A percentile compares a stretch with the other conserved stretches of the same genome.
Evolutionary conservation across 2,797 vertebrate genomes (phyloP).

Genomic region (Cercopithecus petaurista): DNA sequence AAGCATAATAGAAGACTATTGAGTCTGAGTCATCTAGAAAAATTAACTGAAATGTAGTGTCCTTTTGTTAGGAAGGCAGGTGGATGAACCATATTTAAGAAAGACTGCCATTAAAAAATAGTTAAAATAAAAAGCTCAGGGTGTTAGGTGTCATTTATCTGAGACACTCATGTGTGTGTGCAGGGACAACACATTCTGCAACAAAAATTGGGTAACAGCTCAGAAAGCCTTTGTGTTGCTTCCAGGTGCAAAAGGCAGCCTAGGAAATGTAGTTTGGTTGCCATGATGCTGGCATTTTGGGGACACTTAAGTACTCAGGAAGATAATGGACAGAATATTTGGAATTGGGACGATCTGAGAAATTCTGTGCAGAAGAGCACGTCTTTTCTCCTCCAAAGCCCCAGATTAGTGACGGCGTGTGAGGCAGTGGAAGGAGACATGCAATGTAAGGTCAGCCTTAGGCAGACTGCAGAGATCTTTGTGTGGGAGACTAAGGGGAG

Average conservation of each 20-base stretch:
- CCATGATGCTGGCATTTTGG: neutral
- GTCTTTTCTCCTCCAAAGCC: neutral
- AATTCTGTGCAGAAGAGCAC: neutral
- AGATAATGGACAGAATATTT: neutral
- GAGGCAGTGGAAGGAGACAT: neutral
- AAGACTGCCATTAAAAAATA: neutral
- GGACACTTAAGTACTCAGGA: neutral
- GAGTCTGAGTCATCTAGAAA: neutral
- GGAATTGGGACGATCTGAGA: neutral
- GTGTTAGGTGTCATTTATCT: neutral
- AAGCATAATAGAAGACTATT: neutral
- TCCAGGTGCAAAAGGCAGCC: neutral
- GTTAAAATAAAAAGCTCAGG: neutral
- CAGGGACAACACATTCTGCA: neutral
- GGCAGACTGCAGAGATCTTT: neutral
- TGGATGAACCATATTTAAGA: neutral
- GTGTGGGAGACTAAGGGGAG: neutral
- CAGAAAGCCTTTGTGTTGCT: neutral
- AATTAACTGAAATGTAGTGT: neutral
- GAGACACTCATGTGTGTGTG: neutral
- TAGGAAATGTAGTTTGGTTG: neutral
- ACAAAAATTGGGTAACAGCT: neutral
- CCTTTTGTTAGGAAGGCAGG: constrained; percentile 4
- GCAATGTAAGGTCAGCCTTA: neutral
- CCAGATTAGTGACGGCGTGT: neutral